Base-by-base conservation (phyloP, 2,888 invertebrate genomes). In the Busseola fusca region DNA sequence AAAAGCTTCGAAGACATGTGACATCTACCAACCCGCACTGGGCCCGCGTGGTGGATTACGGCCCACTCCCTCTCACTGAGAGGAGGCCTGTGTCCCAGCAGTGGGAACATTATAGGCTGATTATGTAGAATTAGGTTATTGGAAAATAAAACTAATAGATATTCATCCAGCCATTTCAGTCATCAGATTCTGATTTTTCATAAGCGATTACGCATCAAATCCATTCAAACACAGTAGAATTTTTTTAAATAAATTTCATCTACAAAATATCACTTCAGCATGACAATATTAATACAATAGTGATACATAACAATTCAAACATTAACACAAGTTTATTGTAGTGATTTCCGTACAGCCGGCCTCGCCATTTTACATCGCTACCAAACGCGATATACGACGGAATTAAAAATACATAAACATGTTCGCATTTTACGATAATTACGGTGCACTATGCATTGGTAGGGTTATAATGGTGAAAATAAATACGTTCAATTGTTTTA, bases 341-440 rank as follows among this genome's bases (percentile, higher is more conserved):
- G 88, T 91, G 93, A 92, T 93, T 92, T 90, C 90, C 89, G 91
- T 92, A 90, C 89, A 89, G 81, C 87, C 87, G 86, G 89, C 88
- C 91, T 82, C 86, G 80, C 86, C 87, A 88, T 90, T 91, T 77
- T 91, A 91, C 91, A 93, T 91, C 90, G 90, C 87, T 86, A 88
- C 88, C 85, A 84, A 79, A 84, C 79, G 81, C 84, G 85, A 85
- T 85, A 85, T 93, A 93, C 93, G 90, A 89, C 89, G 93, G 95
- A 95, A 95, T 95, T 95, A 95, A 95, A 95, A 95, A 94, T 92
- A 91, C 94, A 95, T 95, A 95, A 95, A 95, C 93, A 94, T 92
- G 92, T 90, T 91, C 89, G 67, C 91, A 91, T 92, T 95, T 94
- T 94, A 95, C 94, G 94, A 91, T 94, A 94, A 95, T 94, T 93